Evolutionary conservation across 2,113 vertebrate genomes (phyloP), one percentile per base, ranked within the genome.

Genomic region (Cygnus buccinator): DNA sequence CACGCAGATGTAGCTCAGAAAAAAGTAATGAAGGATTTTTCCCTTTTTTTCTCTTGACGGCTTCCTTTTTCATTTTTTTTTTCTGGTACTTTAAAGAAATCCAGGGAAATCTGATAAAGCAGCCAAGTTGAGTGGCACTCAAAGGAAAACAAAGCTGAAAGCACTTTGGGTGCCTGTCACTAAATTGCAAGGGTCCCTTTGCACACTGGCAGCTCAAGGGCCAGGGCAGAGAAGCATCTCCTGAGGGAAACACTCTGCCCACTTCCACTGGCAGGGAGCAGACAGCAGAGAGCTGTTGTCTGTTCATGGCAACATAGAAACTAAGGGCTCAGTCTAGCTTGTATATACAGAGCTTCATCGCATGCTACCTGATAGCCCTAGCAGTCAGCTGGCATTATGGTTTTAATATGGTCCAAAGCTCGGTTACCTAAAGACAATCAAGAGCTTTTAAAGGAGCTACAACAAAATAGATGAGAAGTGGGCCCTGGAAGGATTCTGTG

Each of bases 281-380:
- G 57, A 52, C 12, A 6, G 52, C 2, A 58, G 29, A 71, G 66
- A 76, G 54, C 43, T 76, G 31, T 84, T 70, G 52, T 59, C 70
- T 35, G 0, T 17, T 57, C 46, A 25, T 1, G 0, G 4, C 26
- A 25, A 10, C 41, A 2, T 2, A 23, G 82, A 73, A 90, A 52
- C 65, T 9, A 19, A 77, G 55, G 44, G 50, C 41, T 66, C 10
- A 3, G 44, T 61, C 55, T 74, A 25, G 17, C 29, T 15, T 20
- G 10, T 33, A 20, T 29, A 0, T 25, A 12, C 4, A 9, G 65
- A 61, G 52, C 62, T 71, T 84, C n/a, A 8, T 2, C 1, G 1
- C 65, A 35, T 44, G 15, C 63, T 78, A 23, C 5, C 74, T 58
- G 77, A n/a, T 58, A 50, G 68, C 57, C 58, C 66, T 77, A 31